These are phyloP conservation scores for Drosophila leonis DNA, from an alignment of 2,888 invertebrate genomes.

Conservation along the genomic window DNA sequence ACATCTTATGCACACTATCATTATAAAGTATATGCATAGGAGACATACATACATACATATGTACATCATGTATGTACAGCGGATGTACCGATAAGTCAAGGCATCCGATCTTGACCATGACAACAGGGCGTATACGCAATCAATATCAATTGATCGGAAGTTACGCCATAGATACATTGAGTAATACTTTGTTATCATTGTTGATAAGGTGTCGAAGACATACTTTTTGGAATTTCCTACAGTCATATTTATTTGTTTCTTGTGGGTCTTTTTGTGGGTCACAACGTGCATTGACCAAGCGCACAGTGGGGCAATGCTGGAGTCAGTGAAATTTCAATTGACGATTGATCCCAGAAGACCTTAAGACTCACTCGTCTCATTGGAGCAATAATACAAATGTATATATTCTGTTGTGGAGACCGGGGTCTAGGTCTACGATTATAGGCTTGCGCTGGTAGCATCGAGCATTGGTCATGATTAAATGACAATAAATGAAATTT, in stretches of 20 bases:
- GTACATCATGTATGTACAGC: constrained; percentile 21
- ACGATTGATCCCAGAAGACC: constrained; percentile 62
- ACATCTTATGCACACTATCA: constrained; percentile 34
- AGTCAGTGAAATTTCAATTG: constrained; percentile 62
- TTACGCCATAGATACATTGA: constrained; percentile 18
- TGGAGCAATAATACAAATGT: constrained; percentile 16
- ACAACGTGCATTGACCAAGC: constrained; percentile 13
- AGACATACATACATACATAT: constrained; percentile 18
- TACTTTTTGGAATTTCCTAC: constrained; percentile 16
- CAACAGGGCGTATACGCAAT: constrained; percentile 16
- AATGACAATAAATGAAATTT: constrained; percentile 53
- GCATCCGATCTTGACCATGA: constrained; percentile 68
- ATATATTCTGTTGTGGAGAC: constrained; percentile 8
- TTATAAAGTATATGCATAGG: not conserved
- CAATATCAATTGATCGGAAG: constrained; percentile 18
- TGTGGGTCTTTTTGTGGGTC: constrained; percentile 52
- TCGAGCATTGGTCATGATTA: constrained; percentile 45
- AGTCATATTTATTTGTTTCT: constrained; percentile 32
- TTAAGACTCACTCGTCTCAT: constrained; percentile 38
- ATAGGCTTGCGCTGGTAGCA: constrained; percentile 19
- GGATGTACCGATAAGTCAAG: constrained; percentile 51
- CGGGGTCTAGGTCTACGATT: constrained; percentile 41
- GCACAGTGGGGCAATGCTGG: constrained; percentile 8
- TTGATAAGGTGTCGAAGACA: constrained; percentile 47
- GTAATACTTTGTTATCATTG: not conserved